These are phyloP conservation scores for Diadophis punctatus DNA, from an alignment of 2,113 vertebrate species.

Conservation along the genomic window DNA sequence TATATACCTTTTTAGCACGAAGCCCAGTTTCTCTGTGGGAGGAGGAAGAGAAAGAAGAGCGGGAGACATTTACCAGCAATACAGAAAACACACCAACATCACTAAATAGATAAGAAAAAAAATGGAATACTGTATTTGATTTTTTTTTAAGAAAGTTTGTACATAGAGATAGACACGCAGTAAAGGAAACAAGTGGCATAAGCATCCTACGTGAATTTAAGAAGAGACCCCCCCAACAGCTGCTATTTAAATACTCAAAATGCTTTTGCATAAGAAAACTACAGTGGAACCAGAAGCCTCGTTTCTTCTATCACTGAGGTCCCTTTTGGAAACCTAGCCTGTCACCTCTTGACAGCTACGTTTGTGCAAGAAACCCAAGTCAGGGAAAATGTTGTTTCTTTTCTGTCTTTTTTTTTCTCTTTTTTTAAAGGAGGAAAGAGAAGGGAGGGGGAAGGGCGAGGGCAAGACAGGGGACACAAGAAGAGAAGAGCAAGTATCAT, in stretches of 20 bases:
- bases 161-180: constrained; percentile 92
- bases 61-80: background rate
- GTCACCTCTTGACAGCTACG: constrained; percentile 82
- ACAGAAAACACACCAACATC: constrained; percentile 70
- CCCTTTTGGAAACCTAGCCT: constrained; percentile 69
- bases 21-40: background rate
- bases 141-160: constrained; percentile 82
- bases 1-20: background rate
- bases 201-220: constrained; percentile 82
- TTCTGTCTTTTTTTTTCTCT: background rate
- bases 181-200: constrained; percentile 85
- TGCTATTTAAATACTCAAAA: constrained; percentile 80
- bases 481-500: constrained; percentile 88
- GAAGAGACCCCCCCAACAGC: constrained; percentile 71
- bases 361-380: constrained; percentile 86
- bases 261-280: constrained; percentile 86
- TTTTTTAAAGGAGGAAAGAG: constrained; percentile 54
- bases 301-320: constrained; percentile 57
- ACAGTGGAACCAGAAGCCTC: constrained; percentile 73
- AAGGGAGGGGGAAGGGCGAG: constrained; percentile 67
- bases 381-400: constrained; percentile 69
- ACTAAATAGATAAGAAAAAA: constrained; percentile 78
- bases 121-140: constrained; percentile 95
- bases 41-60: background rate
- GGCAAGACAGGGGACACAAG: constrained; percentile 33